Evolutionary conservation across 1,140 invertebrate species (phyloP).

Genomic region (Penaeus japonicus): DNA sequence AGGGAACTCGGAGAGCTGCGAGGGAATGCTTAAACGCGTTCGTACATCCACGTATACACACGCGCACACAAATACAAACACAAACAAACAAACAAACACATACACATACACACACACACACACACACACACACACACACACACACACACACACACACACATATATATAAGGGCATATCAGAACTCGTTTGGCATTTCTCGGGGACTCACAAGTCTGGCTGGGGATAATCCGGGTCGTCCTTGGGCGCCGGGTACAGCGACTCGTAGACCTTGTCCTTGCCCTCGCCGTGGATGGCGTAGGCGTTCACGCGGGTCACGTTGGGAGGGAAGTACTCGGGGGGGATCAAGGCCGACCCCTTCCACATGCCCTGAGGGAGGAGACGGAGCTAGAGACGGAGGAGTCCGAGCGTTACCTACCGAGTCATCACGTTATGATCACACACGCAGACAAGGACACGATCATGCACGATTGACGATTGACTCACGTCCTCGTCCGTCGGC

Average conservation of each 20-base stretch:
- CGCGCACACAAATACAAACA: too few relatives aligned
- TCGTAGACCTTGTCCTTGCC: slow-evolving; percentile 65
- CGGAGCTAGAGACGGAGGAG: background rate
- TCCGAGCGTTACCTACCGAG: background rate
- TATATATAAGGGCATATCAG: background rate
- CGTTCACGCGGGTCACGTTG: slow-evolving; percentile 67
- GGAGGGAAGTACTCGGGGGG: slow-evolving; percentile 64
- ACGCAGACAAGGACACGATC: too few relatives aligned
- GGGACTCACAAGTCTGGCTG: slow-evolving; percentile 66
- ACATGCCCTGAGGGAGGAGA: slow-evolving; percentile 52
- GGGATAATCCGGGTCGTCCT: slow-evolving; percentile 60
- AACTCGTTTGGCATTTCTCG: too few relatives aligned
- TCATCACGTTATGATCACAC: too few relatives aligned
- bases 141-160: background rate
- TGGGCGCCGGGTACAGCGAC: slow-evolving; percentile 64
- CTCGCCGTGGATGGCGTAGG: slow-evolving; percentile 69
- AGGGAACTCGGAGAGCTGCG: background rate
- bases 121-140: background rate
- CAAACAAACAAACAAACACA: too few relatives aligned
- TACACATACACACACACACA: too few relatives aligned
- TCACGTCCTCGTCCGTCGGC: too few relatives aligned
- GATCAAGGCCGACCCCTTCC: slow-evolving; percentile 65
- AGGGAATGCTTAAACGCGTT: too few relatives aligned
- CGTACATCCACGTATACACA: background rate
- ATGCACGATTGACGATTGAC: too few relatives aligned